phyloP scores from a whole-genome alignment of 2,113 vertebrate genomes.

The Phalacrocorax aristotelis region DNA sequence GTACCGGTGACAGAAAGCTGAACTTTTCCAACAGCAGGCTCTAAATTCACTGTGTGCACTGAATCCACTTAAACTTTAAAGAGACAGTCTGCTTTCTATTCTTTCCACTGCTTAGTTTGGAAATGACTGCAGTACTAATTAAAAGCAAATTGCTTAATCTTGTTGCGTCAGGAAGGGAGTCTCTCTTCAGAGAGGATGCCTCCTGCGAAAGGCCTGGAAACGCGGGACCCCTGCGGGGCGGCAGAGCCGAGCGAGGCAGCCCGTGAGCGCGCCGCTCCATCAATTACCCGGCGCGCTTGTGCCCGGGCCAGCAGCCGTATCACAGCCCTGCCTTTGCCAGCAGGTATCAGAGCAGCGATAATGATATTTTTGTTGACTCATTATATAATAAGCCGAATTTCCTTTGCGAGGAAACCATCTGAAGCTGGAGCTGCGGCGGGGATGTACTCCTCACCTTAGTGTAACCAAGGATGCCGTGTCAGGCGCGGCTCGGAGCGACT shows the following conservation, averaged over 20 bases:
- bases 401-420: neutral
- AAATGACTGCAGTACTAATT: slow-evolving; percentile 68
- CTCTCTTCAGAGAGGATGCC: neutral
- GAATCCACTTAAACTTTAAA: slow-evolving; percentile 53
- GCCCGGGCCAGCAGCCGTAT: neutral
- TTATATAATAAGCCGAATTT: neutral
- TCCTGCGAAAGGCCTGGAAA: slow-evolving; percentile 21
- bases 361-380: neutral
- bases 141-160: slow-evolving; percentile 73
- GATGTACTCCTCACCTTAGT: neutral
- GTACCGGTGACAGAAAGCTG: neutral
- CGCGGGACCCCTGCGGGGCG: neutral
- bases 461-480: neutral
- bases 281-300: neutral
- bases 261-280: neutral
- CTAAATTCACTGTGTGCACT: neutral
- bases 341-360: neutral
- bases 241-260: neutral
- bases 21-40: slow-evolving; percentile 48
- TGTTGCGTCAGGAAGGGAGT: slow-evolving; percentile 23
- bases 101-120: neutral
- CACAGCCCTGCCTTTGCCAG: neutral
- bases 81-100: slow-evolving; percentile 24
- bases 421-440: neutral
- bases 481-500: rapidly evolving